phyloP scores from a whole-genome alignment of 2,797 vertebrate species.

The Staurois parvus region DNA sequence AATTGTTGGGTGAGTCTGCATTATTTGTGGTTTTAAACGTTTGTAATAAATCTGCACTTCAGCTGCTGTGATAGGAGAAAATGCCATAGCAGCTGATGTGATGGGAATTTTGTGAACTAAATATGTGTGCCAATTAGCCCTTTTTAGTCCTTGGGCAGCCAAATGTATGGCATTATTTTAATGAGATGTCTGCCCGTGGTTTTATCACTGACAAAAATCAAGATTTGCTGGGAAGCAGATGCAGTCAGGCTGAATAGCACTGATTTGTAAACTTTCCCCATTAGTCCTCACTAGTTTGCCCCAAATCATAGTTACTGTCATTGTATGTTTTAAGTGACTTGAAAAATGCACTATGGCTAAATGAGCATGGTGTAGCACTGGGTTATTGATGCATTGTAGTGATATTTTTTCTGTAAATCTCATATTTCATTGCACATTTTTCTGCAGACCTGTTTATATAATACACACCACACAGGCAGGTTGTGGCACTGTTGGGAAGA shows the following conservation, averaged over 20 bases:
- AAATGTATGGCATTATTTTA: conserved; percentile 19
- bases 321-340: conserved; percentile 18
- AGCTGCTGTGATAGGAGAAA: conserved; percentile 5
- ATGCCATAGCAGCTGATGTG: conserved; percentile 67
- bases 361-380: conserved; percentile 29
- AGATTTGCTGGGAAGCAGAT: conserved; percentile 33
- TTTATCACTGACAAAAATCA: conserved; percentile 4
- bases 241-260: conserved; percentile 42
- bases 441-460: conserved; percentile 24
- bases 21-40: not conserved
- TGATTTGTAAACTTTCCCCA: conserved; percentile 29
- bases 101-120: conserved; percentile 64
- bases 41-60: not conserved
- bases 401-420: conserved; percentile 42
- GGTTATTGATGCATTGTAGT: conserved; percentile 51
- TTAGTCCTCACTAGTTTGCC: conserved; percentile 17
- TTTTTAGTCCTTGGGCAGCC: conserved; percentile 62
- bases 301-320: conserved; percentile 2
- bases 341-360: conserved; percentile 53
- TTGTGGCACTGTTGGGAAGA: conserved; percentile 30
- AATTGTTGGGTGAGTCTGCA: conserved; percentile 13
- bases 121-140: conserved; percentile 64
- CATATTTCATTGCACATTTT: conserved; percentile 35
- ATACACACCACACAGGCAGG: conserved; percentile 10
- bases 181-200: conserved; percentile 19